These are phyloP conservation scores for Zophobas morio DNA, from an alignment of 1,140 invertebrate genomes.

Conservation along the genomic window DNA sequence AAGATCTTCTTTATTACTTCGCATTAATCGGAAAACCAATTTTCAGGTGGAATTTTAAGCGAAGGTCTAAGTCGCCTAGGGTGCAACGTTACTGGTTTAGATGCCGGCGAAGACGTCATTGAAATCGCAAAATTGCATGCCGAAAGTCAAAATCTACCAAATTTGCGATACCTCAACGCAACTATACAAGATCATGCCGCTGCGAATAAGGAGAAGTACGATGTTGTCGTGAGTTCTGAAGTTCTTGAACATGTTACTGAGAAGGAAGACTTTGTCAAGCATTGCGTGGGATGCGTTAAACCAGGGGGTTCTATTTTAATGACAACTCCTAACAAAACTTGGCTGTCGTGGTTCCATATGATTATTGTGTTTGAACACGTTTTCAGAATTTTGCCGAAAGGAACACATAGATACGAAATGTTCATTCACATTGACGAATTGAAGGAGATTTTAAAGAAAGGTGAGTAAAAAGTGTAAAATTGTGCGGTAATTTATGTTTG, in stretches of 20 bases:
- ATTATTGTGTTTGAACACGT: conserved; percentile 86
- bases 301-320: conserved; percentile 91
- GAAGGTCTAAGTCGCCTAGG: conserved; percentile 76
- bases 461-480: too few species aligned
- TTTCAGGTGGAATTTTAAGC: conserved; percentile 60
- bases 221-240: conserved; percentile 91
- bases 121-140: conserved; percentile 75
- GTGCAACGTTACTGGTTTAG: conserved; percentile 86
- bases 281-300: conserved; percentile 81
- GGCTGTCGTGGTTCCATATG: conserved; percentile 77
- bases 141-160: conserved; percentile 60
- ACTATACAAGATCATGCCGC: conserved; percentile 74
- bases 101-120: conserved; percentile 82
- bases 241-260: conserved; percentile 93
- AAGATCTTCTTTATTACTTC: not conserved
- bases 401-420: conserved; percentile 93
- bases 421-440: conserved; percentile 69
- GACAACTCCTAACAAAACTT: conserved; percentile 92
- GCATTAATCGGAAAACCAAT: not conserved
- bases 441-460: not conserved
- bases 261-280: conserved; percentile 82
- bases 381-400: conserved; percentile 79
- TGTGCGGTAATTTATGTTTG: too few species aligned
- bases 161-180: conserved; percentile 63
- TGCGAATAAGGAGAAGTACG: conserved; percentile 73